These are phyloP conservation scores for Elegia similella DNA, from an alignment of 2,888 invertebrate species.

Conservation along the genomic window DNA sequence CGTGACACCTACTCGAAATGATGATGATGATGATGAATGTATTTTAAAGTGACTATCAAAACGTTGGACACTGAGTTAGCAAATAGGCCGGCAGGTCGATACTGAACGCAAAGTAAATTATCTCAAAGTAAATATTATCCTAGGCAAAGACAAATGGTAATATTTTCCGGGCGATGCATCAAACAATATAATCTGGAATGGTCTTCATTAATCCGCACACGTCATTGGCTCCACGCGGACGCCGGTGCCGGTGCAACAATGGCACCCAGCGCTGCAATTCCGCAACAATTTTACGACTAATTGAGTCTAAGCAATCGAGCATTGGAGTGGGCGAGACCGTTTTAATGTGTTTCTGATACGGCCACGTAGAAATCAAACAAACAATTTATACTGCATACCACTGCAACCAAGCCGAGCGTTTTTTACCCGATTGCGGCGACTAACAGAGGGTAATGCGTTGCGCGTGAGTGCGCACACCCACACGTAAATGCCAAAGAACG, in stretches of 20 bases:
- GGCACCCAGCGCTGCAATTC: slow-evolving; percentile 41
- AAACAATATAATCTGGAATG: not conserved
- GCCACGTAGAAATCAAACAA: slow-evolving; percentile 50
- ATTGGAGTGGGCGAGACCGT: slow-evolving; percentile 58
- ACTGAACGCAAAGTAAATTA: too few relatives aligned
- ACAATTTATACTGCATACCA: slow-evolving; percentile 29
- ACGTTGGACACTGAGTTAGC: too few relatives aligned
- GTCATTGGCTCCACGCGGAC: slow-evolving; percentile 8
- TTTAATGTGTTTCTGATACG: slow-evolving; percentile 70
- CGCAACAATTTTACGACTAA: slow-evolving; percentile 77
- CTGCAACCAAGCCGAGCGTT: slow-evolving; percentile 25
- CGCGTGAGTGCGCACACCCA: slow-evolving; percentile 22
- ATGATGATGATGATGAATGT: too few relatives aligned
- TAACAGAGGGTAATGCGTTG: slow-evolving; percentile 25
- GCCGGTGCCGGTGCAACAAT: slow-evolving; percentile 15
- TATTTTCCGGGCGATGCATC: not conserved
- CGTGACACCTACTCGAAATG: too few relatives aligned
- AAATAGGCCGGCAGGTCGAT: too few relatives aligned
- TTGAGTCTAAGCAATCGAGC: slow-evolving; percentile 75
- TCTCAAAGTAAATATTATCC: too few relatives aligned
- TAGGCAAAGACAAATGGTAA: too few relatives aligned
- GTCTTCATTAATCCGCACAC: not conserved
- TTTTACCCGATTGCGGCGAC: slow-evolving; percentile 22
- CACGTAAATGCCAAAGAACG: slow-evolving; percentile 17
- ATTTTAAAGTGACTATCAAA: too few relatives aligned